Evolutionary conservation across 2,113 vertebrate genomes (phyloP).

Genomic region (Platichthys stellatus): DNA sequence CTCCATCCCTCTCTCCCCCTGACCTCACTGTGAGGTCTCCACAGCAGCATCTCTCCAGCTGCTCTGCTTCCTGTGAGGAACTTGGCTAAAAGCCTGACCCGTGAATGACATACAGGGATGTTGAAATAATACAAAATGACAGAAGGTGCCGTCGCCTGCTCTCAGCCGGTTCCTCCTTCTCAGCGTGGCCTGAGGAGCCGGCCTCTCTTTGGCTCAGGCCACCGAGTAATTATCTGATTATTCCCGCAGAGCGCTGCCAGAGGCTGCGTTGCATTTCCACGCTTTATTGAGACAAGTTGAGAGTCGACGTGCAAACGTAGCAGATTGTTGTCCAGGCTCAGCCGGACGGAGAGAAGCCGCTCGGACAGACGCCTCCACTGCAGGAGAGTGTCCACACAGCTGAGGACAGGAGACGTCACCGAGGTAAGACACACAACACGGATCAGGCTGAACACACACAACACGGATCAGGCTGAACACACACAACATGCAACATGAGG

Average conservation of each 20-base stretch:
- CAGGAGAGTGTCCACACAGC: conserved; percentile 21
- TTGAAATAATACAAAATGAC: conserved; percentile 18
- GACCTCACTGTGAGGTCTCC: too few relatives aligned
- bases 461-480: too few relatives aligned
- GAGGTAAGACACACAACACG: conserved; percentile 39
- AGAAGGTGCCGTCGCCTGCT: conserved; percentile 8
- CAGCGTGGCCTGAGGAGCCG: conserved; percentile 8
- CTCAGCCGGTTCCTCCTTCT: neutral
- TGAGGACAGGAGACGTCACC: neutral
- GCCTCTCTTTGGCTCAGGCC: conserved; percentile 56
- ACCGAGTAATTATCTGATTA: conserved; percentile 64
- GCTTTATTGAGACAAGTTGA: conserved; percentile 43
- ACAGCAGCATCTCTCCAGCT: too few relatives aligned
- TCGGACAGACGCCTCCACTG: conserved; percentile 11
- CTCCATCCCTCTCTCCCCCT: too few relatives aligned
- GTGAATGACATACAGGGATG: conserved; percentile 2
- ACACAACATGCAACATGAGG: too few relatives aligned
- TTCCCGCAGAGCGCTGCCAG: conserved; percentile 53
- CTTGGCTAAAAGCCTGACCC: conserved; percentile 1
- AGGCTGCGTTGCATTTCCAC: conserved; percentile 57
- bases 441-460: too few relatives aligned
- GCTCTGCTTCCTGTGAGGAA: neutral
- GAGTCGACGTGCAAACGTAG: conserved; percentile 61
- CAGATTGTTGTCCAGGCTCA: conserved; percentile 46
- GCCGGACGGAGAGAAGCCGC: conserved; percentile 27